Evolutionary conservation across 1,140 invertebrate species (phyloP).

Genomic region (Notospermus geniculatus): DNA sequence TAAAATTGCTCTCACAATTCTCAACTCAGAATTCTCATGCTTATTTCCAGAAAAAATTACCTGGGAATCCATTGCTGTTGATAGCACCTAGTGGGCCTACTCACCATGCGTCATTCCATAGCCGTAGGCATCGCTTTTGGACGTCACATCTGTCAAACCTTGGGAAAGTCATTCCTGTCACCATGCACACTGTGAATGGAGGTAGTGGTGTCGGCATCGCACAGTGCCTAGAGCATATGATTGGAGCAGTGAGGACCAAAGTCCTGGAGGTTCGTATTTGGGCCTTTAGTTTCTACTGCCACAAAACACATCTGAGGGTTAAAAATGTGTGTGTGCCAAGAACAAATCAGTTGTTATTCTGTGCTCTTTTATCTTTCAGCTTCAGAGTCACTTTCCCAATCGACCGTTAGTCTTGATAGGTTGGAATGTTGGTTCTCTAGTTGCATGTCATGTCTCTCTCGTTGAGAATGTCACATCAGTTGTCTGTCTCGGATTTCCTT

Average conservation of each 20-base stretch:
- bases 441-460: slow-evolving; percentile 63
- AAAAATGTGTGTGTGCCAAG: not conserved
- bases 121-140: slow-evolving; percentile 69
- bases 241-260: slow-evolving; percentile 67
- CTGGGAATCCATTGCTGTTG: slow-evolving; percentile 71
- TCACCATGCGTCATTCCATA: slow-evolving; percentile 50
- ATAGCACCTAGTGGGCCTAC: slow-evolving; percentile 65
- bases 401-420: slow-evolving; percentile 75
- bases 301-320: not conserved
- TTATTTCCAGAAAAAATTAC: slow-evolving; percentile 65
- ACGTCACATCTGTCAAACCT: slow-evolving; percentile 66
- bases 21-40: slow-evolving; percentile 14
- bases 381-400: slow-evolving; percentile 67
- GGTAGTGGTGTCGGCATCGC: slow-evolving; percentile 40
- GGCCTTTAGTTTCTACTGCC: not conserved
- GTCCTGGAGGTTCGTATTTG: slow-evolving; percentile 61
- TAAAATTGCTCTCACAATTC: no score
- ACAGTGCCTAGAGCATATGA: slow-evolving; percentile 68
- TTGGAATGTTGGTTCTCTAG: slow-evolving; percentile 70
- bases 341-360: not conserved
- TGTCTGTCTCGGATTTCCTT: slow-evolving; percentile 78
- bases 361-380: slow-evolving; percentile 25
- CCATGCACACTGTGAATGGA: slow-evolving; percentile 44
- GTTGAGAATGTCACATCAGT: slow-evolving; percentile 67
- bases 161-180: slow-evolving; percentile 69